Evolutionary conservation across 2,888 invertebrate genomes (phyloP).

Genomic region (Heliconius erato): DNA sequence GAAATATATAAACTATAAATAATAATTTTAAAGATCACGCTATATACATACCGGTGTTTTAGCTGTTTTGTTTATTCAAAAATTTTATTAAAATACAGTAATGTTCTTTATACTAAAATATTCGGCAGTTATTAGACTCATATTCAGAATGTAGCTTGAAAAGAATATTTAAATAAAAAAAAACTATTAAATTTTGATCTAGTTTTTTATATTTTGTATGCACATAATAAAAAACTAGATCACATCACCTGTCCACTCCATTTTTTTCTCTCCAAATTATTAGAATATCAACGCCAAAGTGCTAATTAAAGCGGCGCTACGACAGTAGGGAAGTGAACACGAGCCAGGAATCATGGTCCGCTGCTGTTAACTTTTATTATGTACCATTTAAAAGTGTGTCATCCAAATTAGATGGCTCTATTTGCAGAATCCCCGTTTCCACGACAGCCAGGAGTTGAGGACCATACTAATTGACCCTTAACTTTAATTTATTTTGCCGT

Average conservation of each 20-base stretch:
- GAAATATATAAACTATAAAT: too few relatives aligned
- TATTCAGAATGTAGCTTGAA: too few relatives aligned
- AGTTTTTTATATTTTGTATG: too few relatives aligned
- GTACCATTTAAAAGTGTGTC: constrained; percentile 81
- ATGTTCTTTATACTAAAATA: too few relatives aligned
- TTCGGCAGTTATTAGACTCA: too few relatives aligned
- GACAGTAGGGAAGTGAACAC: constrained; percentile 77
- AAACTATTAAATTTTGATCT: too few relatives aligned
- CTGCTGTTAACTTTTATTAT: constrained; percentile 84
- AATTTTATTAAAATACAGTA: too few relatives aligned
- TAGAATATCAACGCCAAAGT: constrained; percentile 82
- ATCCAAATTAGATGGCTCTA: constrained; percentile 84
- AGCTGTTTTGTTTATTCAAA: too few relatives aligned
- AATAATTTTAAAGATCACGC: too few relatives aligned
- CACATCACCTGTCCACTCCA: constrained; percentile 55
- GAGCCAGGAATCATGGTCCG: constrained; percentile 79
- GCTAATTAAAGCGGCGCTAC: constrained; percentile 82
- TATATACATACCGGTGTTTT: too few relatives aligned
- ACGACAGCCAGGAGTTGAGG: constrained; percentile 41
- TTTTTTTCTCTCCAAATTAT: constrained; percentile 70
- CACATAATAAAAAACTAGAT: too few relatives aligned
- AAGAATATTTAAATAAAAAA: too few relatives aligned
- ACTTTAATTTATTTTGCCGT: constrained; percentile 47
- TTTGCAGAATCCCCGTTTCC: constrained; percentile 70
- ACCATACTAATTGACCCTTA: constrained; percentile 45